Base-by-base conservation (phyloP, 2,888 invertebrate genomes). In the Coelopa pilipes region DNA sequence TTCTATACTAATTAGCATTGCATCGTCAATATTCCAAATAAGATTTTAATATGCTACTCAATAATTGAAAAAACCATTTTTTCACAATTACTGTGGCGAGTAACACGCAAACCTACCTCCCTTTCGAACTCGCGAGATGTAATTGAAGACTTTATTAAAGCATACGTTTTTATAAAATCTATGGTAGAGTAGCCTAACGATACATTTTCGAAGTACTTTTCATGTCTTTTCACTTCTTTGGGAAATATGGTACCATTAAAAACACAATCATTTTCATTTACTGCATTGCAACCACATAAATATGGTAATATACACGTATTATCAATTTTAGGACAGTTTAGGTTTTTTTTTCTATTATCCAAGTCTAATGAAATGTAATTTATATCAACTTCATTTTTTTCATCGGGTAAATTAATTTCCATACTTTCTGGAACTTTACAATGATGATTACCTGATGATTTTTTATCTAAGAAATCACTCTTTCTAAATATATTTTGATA, bases 151-250 rank as follows among this genome's bases (percentile, higher is more conserved):
- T 93, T 92, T 21, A 94, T 94, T 46, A 98, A 89, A 24, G 97
- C 97, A 71, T 93, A 94, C 0, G 98, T 98, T 89, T 95, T 95
- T 82, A 96, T 93, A 87, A 98, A 97, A 88, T 98, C 98, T 80
- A 98, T 98, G 1, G 94, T 83, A 9, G 85, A 85, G 57, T 82
- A 82, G 12, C 82, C 82, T 9, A 78, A 81, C n/a, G 15, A 7
- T 15, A 9, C 3, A 53, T 53, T 53, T n/a, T 15, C 10, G 3
- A n/a, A 5, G 13, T 3, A 15, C 4, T 13, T 53, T 7, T 15
- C n/a, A 53, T 53, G 53, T 2, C n/a, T n/a, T 53, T 53, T 9
- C 13, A 15, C 10, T 53, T 53, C 10, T 15, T 53, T 53, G 3
- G 34, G 34, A 2, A 53, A 15, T 53, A 9, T 53, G 10, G 5